A percentile compares a stretch with the other conserved stretches of the same genome.
These are phyloP conservation scores for Xylota segnis DNA, from an alignment of 2,888 invertebrate species.

Conservation along the genomic window DNA sequence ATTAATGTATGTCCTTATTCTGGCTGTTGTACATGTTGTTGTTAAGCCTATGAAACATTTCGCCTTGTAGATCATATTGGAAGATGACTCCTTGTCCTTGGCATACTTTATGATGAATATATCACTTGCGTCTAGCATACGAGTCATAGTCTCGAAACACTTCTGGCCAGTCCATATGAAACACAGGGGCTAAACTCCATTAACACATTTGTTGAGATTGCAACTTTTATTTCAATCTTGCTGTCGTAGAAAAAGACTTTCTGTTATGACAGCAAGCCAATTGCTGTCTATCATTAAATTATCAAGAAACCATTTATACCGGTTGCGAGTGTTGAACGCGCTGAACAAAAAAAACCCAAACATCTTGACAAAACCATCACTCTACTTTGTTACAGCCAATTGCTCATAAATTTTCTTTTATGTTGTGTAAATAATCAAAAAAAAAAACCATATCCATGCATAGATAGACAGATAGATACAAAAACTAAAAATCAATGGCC, in stretches of 20 bases:
- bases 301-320: not conserved
- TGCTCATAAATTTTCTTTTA: slow-evolving; percentile 18
- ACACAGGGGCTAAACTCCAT: too few species aligned
- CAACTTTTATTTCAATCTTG: not conserved
- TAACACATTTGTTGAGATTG: too few species aligned
- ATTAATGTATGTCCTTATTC: too few species aligned
- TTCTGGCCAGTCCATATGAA: too few species aligned
- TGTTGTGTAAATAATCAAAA: slow-evolving; percentile 11
- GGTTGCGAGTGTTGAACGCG: not conserved
- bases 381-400: not conserved
- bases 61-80: too few species aligned
- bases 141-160: too few species aligned
- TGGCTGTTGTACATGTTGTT: too few species aligned
- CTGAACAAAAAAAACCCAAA: not conserved
- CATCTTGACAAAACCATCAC: not conserved
- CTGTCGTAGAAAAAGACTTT: not conserved
- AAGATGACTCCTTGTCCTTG: too few species aligned
- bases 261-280: not conserved
- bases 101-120: too few species aligned
- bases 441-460: too few species aligned
- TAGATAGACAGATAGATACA: not conserved
- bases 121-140: too few species aligned
- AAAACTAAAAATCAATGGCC: slow-evolving; percentile 37
- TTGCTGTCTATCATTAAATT: not conserved
- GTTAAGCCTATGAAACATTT: too few species aligned